phyloP scores from a whole-genome alignment of 2,888 invertebrate genomes.

The Notodonta dromedarius region DNA sequence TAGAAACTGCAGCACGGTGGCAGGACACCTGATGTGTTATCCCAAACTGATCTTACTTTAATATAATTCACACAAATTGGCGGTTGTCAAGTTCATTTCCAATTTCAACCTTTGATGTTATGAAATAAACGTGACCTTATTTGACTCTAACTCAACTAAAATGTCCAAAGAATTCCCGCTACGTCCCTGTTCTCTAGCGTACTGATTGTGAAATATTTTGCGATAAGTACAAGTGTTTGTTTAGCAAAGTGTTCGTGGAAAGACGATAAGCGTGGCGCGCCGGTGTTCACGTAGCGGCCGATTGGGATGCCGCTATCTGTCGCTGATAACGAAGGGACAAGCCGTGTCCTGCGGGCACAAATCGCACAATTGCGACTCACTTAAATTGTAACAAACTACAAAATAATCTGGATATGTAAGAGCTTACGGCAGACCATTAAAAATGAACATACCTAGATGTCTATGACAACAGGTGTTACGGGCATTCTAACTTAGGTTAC shows the following conservation, averaged over 20 bases:
- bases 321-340: constrained; percentile 58
- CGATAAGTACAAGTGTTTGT: constrained; percentile 77
- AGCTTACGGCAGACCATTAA: too few species aligned
- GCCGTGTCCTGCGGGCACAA: constrained; percentile 43
- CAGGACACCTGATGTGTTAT: too few species aligned
- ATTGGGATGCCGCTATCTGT: constrained; percentile 73
- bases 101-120: not conserved
- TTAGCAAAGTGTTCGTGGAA: constrained; percentile 72
- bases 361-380: constrained; percentile 3
- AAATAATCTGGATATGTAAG: not conserved
- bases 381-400: not conserved
- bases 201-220: constrained; percentile 71
- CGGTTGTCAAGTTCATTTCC: not conserved
- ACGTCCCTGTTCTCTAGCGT: constrained; percentile 45
- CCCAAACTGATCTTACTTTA: too few species aligned
- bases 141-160: not conserved
- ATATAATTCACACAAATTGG: not conserved
- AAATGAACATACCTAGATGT: too few species aligned
- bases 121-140: not conserved
- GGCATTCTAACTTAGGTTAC: too few species aligned
- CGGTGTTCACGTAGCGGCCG: constrained; percentile 62
- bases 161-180: constrained; percentile 12
- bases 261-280: constrained; percentile 63
- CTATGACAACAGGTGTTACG: too few species aligned
- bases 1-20: too few species aligned